Percentiles rank a stretch among this genome's conserved stretches.
Conservation (phyloP, 2,888 invertebrate species). For the Drosophila acutilabella region DNA sequence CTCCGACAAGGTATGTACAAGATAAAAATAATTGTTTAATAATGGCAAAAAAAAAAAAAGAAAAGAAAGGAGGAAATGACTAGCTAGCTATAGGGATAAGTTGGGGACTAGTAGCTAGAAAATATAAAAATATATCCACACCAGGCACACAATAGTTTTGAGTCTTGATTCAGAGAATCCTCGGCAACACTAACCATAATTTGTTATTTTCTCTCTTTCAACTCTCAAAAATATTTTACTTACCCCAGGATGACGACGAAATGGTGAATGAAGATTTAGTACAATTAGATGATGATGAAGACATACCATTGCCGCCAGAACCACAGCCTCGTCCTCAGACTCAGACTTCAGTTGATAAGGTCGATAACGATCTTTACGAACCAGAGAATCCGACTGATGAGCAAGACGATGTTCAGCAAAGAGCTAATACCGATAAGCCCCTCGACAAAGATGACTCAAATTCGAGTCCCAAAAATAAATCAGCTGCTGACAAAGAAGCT, state of each 20-base stretch:
- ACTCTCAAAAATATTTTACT: conserved; percentile 81
- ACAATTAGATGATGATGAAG: conserved; percentile 84
- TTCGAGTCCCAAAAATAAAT: conserved; percentile 10
- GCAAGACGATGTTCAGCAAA: conserved; percentile 36
- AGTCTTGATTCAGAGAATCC: conserved; percentile 30
- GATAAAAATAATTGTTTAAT: conserved; percentile 18
- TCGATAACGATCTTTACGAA: conserved; percentile 80
- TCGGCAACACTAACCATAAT: conserved; percentile 86
- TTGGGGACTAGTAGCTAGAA: neutral
- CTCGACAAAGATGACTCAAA: conserved; percentile 29
- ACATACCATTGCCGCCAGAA: conserved; percentile 83
- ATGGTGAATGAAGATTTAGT: conserved; percentile 84
- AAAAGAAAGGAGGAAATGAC: neutral
- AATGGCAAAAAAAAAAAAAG: conserved; percentile 44
- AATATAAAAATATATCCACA: neutral
- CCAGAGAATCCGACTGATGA: conserved; percentile 84
- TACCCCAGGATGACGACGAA: conserved; percentile 85
- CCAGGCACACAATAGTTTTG: neutral
- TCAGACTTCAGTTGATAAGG: conserved; percentile 26
- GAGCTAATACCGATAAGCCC: neutral
- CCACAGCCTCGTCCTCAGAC: conserved; percentile 28
- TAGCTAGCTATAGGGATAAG: neutral
- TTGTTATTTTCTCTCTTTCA: conserved; percentile 85
- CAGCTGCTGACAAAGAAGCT: conserved; percentile 14
- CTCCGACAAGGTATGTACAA: conserved; percentile 79